Conservation (phyloP, 1,140 invertebrate genomes). For the Odontomachus brunneus region DNA sequence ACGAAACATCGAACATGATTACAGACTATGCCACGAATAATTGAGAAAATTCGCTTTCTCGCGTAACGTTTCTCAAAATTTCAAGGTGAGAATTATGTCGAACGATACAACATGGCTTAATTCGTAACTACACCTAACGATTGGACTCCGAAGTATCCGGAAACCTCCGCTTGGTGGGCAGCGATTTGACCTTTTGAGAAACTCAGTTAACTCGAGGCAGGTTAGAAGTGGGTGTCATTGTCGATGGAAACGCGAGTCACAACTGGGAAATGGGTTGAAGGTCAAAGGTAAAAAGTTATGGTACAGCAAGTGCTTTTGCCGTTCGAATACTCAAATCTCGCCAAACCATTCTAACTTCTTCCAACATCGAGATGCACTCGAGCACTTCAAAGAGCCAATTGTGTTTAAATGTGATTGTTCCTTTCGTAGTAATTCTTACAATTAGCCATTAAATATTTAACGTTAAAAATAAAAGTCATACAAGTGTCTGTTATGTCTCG, state of each 20-base stretch:
- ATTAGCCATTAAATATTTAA: no score
- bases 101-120: constrained; percentile 28
- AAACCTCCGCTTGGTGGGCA: constrained; percentile 2
- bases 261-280: constrained; percentile 57
- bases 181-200: constrained; percentile 58
- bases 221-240: constrained; percentile 53
- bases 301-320: constrained; percentile 18
- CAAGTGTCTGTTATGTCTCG: background rate
- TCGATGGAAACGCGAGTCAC: constrained; percentile 45
- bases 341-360: background rate
- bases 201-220: constrained; percentile 41
- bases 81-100: background rate
- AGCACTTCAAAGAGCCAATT: background rate
- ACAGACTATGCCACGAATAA: background rate
- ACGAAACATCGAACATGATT: no score
- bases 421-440: no score
- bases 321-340: background rate
- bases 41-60: background rate
- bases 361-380: background rate
- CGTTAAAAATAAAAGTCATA: no score
- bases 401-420: no score
- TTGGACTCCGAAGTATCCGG: background rate
- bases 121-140: background rate
- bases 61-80: no score
- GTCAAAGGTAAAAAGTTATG: constrained; percentile 62